Base-by-base conservation (phyloP, 2,113 vertebrate genomes). In the Sapajus apella region DNA sequence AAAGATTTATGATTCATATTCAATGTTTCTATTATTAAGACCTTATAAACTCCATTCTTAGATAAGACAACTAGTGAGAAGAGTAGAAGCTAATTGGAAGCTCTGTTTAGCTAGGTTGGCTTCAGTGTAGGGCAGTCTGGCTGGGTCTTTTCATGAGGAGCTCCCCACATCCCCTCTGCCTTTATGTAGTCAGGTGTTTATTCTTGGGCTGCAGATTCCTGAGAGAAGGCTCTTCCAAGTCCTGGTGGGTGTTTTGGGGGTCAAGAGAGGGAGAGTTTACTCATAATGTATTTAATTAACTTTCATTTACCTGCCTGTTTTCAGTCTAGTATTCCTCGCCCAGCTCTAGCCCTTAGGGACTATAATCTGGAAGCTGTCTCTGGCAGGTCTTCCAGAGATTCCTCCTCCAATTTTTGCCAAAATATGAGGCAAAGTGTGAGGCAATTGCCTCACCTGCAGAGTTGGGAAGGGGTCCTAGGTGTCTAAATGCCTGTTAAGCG, bases 11-110 rank as follows among this genome's bases (percentile, higher is more conserved):
- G 18, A 55, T 64, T 18, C 6, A 27, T 45, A n/a, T 90, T 92
- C 37, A 37, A 35, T 80, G 27, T 64, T 95, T 83, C 37, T 52
- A 11, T 91, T 92, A 68, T 61, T 76, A 81, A 58, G 76, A 76
- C 66, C n/a, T 47, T 68, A 68, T 9, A 73, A 32, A 73, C 30
- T 75, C 73, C 61, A 35, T 32, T 52, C 20, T 83, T 37, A 47
- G 55, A 21, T 58, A 12, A 90, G 12, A 58, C 91, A 73, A 10
- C 35, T 43, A 9, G 21, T 45, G 87, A 91, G n/a, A 20, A 79
- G 2, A 14, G 27, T 30, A 25, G 23, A 61, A 76, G 50, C 45
- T 84, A 70, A 55, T 3, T 9, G 14, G 10, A 70, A 94, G 14
- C 43, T 64, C 56, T 50, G 7, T n/a, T 77, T 77, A 73, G 16